Evolutionary conservation across 2,113 vertebrate species (phyloP).

Genomic region (Chiloscyllium plagiosum): DNA sequence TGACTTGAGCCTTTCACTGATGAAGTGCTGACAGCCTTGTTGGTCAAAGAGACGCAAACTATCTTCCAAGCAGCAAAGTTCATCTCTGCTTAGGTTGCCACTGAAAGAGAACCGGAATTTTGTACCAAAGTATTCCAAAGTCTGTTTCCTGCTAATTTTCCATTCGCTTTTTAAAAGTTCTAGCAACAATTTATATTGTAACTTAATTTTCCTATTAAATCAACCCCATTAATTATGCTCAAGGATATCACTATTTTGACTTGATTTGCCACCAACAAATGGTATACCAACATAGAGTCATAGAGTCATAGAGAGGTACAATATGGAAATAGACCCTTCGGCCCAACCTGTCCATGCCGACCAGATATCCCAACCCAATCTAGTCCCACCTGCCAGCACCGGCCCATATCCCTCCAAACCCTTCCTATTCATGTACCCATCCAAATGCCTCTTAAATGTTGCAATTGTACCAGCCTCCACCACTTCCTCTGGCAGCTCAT

Average conservation of each 20-base stretch:
- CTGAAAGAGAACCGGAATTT: neutral
- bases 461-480: no score
- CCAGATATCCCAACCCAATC: no score
- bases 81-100: neutral
- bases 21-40: neutral
- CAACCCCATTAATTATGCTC: neutral
- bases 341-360: no score
- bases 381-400: no score
- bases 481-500: no score
- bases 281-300: neutral
- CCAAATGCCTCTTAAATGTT: no score
- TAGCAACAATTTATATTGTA: neutral
- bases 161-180: neutral
- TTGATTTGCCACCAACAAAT: neutral
- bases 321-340: no score
- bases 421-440: no score
- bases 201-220: neutral
- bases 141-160: neutral
- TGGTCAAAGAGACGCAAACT: neutral
- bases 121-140: no score
- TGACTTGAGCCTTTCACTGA: neutral
- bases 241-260: neutral
- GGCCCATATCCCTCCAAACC: no score
- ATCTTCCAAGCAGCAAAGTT: neutral
- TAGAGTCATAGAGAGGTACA: no score